Evolutionary conservation across 2,113 vertebrate genomes (phyloP).

Genomic region (Thamnophis sirtalis): DNA sequence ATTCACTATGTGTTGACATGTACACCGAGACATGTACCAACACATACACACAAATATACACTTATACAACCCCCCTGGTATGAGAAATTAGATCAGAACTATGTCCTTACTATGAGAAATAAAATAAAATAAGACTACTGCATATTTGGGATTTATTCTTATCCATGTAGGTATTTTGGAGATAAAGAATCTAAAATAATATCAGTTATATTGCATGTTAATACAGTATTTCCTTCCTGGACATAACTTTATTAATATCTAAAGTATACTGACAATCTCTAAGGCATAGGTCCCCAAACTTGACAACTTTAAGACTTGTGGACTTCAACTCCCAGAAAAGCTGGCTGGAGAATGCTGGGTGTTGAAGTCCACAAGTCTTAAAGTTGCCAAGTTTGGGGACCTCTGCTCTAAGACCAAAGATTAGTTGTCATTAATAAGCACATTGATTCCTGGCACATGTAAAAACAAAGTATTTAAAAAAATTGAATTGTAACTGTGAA

Average conservation of each 20-base stretch:
- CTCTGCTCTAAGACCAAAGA: background rate
- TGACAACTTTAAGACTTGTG: no score
- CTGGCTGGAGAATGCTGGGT: no score
- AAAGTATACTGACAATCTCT: background rate
- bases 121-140: background rate
- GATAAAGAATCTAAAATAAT: background rate
- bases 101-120: background rate
- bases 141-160: background rate
- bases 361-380: no score
- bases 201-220: accelerated
- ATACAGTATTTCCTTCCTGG: background rate
- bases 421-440: background rate
- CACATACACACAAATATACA: background rate
- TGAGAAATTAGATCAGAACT: background rate
- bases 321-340: no score
- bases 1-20: background rate
- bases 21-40: background rate
- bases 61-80: background rate
- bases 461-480: no score
- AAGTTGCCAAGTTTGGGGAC: no score
- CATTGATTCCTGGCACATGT: background rate
- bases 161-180: background rate
- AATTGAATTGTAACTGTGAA: no score
- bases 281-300: no score
- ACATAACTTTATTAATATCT: background rate